Percentiles rank a stretch among this genome's conserved stretches.
Conservation (phyloP, 1,140 invertebrate genomes). For the Tyrophagus putrescentiae region DNA sequence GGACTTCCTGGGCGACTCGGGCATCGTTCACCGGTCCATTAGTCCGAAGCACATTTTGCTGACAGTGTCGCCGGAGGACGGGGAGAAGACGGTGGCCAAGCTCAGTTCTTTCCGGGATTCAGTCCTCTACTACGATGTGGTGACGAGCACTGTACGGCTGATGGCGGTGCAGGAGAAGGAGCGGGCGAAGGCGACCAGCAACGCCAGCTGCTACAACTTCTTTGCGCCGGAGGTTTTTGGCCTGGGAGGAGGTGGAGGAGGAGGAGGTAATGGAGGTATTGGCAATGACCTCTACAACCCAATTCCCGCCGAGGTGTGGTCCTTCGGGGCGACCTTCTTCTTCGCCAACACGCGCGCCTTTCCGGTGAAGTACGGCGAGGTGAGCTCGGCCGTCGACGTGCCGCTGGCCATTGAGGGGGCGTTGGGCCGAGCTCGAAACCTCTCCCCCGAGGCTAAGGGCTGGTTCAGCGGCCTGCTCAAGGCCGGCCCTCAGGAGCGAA, state of each 20-base stretch:
- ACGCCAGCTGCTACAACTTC: neutral
- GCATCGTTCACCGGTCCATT: neutral
- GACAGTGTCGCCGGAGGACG: neutral
- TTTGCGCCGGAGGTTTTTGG: neutral
- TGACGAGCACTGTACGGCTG: neutral
- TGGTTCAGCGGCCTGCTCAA: too few species aligned
- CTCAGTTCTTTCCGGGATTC: neutral
- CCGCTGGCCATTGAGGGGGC: too few species aligned
- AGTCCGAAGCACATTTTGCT: constrained; percentile 15
- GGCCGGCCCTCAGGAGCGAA: too few species aligned
- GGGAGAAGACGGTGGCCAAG: neutral
- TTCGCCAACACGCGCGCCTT: neutral
- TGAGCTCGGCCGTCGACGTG: too few species aligned
- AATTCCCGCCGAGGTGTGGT: constrained; percentile 9
- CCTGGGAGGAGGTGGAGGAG: too few species aligned
- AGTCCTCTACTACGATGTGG: neutral
- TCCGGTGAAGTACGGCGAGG: neutral
- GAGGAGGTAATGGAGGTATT: too few species aligned
- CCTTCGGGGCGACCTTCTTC: constrained; percentile 3
- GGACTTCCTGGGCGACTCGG: constrained; percentile 1
- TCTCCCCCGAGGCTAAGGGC: too few species aligned
- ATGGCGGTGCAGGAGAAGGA: too few species aligned
- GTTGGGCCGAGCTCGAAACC: too few species aligned
- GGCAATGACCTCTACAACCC: constrained; percentile 1
- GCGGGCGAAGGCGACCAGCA: too few species aligned